These are phyloP conservation scores for Macrochelys suwanniensis DNA, from an alignment of 2,797 vertebrate genomes.

Conservation along the genomic window DNA sequence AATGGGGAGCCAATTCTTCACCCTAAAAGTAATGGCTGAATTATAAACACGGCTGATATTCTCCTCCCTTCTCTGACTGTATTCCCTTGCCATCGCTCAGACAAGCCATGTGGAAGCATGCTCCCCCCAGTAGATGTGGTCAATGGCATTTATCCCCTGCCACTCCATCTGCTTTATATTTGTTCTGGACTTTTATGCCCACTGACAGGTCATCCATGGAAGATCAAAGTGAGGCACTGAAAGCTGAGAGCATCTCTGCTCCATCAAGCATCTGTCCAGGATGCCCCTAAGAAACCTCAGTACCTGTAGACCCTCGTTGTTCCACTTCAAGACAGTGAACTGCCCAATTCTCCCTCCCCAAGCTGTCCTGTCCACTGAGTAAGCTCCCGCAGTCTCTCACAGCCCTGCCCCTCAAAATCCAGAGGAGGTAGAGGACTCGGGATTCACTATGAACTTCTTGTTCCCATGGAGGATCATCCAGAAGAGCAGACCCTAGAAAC, in stretches of 20 bases:
- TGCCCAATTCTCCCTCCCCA: neutral
- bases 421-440: neutral
- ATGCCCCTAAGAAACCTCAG: no score
- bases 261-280: neutral
- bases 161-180: neutral
- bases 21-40: neutral
- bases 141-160: neutral
- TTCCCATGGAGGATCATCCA: neutral
- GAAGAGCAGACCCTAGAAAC: neutral
- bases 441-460: neutral
- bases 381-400: neutral
- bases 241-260: neutral
- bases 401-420: neutral
- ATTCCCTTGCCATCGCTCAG: neutral
- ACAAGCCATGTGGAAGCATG: fast-evolving
- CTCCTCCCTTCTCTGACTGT: neutral
- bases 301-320: neutral
- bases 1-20: neutral
- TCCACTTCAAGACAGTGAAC: neutral
- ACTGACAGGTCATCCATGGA: neutral
- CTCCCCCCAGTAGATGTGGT: neutral
- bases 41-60: neutral
- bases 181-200: neutral
- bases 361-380: neutral
- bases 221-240: neutral